Base-by-base conservation (phyloP, 2,113 vertebrate species). In the Phasianus colchicus region DNA sequence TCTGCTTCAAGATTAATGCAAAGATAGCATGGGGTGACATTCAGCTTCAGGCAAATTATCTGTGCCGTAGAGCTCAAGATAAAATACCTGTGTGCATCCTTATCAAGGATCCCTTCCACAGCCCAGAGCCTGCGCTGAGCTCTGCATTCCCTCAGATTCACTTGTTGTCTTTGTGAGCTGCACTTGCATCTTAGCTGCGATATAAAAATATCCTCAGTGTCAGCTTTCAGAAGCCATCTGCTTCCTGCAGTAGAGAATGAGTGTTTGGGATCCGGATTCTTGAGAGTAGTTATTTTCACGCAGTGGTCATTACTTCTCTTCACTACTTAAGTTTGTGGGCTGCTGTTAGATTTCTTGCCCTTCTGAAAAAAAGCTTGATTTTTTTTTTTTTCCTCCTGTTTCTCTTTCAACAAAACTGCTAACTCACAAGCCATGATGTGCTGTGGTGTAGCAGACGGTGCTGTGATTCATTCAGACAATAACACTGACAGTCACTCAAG, bases 181-280 rank as follows among this genome's bases (percentile, higher is more conserved):
- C 77, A 21, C 72, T 75, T 79, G 12, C 55, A 30, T 83, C 48
- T 88, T 42, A 22, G 25, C 45, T 80, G 72, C 27, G 40, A 16
- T 32, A 58, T 43, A 90, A 96, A 95, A 93, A 93, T 92, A 90
- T 73, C 48, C 48, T 86, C 50, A 57, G 3, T 50, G 42, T 48
- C 69, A 4, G 24, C 89, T 83, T 85, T 73, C 38, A 17, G 90
- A 89, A 94, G 50, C 85, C 82, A 95, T 85, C 94, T 94, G 93
- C 73, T 96, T 94, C 70, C 88, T 95, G 78, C 18, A 24, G 55
- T 50, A 58, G 47, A 67, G 30, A 74, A 89, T 63, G 18, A 78
- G 13, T 71, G 34, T 63, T 95, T 74, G 70, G 74, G 88, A 81
- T 34, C 36, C 83, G 40, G 30, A 84, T 78, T 54, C 94, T 91